Conservation (phyloP, 2,888 invertebrate species). For the Beris morrisii region DNA sequence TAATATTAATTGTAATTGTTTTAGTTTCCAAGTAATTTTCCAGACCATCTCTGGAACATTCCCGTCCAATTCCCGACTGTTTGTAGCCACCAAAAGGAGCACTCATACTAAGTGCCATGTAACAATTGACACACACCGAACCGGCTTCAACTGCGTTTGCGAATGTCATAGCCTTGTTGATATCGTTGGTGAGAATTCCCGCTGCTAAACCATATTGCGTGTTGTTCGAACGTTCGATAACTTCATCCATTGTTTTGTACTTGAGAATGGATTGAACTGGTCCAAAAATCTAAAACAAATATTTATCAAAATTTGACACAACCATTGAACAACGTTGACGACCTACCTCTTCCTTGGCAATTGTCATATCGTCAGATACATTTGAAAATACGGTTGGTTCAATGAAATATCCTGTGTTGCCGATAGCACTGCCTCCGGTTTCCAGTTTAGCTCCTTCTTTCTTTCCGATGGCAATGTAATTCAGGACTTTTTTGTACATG, state of each 20-base stretch:
- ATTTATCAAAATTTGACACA: background rate
- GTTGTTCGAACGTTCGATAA: slow-evolving; percentile 78
- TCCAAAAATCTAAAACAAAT: slow-evolving; percentile 71
- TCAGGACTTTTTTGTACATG: slow-evolving; percentile 75
- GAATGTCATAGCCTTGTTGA: slow-evolving; percentile 75
- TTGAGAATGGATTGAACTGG: slow-evolving; percentile 86
- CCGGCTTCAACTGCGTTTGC: slow-evolving; percentile 77
- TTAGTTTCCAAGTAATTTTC: slow-evolving; percentile 78
- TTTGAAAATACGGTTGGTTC: slow-evolving; percentile 79
- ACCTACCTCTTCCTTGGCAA: slow-evolving; percentile 72
- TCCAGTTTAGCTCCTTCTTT: slow-evolving; percentile 77
- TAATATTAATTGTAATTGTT: slow-evolving; percentile 65
- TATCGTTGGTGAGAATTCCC: slow-evolving; percentile 77
- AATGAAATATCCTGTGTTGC: slow-evolving; percentile 72
- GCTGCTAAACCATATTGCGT: slow-evolving; percentile 82
- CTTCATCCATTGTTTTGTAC: slow-evolving; percentile 72
- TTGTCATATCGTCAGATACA: slow-evolving; percentile 75
- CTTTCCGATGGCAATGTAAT: slow-evolving; percentile 75
- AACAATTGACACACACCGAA: slow-evolving; percentile 72
- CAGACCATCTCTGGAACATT: slow-evolving; percentile 77
- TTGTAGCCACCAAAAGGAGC: slow-evolving; percentile 90
- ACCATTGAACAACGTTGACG: background rate
- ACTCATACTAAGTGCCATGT: slow-evolving; percentile 59
- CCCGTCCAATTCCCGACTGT: slow-evolving; percentile 82
- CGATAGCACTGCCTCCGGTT: slow-evolving; percentile 72